phyloP scores from a whole-genome alignment of 1,140 invertebrate genomes.

The Druon quercuslanigerum region DNA sequence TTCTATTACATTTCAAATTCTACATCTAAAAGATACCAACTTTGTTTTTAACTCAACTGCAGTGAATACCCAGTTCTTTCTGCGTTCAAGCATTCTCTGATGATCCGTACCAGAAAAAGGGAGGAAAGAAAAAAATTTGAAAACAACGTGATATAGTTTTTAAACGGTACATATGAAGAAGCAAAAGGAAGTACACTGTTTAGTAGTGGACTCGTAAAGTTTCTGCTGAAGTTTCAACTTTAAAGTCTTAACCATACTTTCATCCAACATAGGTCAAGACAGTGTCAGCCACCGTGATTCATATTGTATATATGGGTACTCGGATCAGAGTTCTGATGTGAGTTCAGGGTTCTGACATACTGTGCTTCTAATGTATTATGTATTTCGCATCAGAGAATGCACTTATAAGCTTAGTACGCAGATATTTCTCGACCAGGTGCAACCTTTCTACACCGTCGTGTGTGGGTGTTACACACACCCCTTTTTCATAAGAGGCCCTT shows the following conservation, averaged over 20 bases:
- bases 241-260: conserved; percentile 42
- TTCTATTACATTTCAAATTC: too few species aligned
- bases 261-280: conserved; percentile 44
- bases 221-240: neutral
- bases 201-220: neutral
- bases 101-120: too few species aligned
- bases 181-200: conserved; percentile 36
- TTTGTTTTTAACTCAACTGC: too few species aligned
- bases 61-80: too few species aligned
- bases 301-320: conserved; percentile 33
- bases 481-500: neutral
- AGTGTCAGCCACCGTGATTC: conserved; percentile 40
- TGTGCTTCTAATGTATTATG: neutral
- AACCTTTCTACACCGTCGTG: conserved; percentile 13
- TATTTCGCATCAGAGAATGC: neutral
- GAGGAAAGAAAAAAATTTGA: too few species aligned
- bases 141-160: too few species aligned
- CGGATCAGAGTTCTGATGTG: conserved; percentile 22
- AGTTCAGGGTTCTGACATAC: neutral
- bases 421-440: conserved; percentile 10
- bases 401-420: neutral
- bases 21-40: too few species aligned
- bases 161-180: neutral
- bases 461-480: conserved; percentile 14
- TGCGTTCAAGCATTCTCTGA: too few species aligned